These are phyloP conservation scores for Diorhabda carinulata DNA, from an alignment of 1,140 invertebrate genomes.

Conservation along the genomic window DNA sequence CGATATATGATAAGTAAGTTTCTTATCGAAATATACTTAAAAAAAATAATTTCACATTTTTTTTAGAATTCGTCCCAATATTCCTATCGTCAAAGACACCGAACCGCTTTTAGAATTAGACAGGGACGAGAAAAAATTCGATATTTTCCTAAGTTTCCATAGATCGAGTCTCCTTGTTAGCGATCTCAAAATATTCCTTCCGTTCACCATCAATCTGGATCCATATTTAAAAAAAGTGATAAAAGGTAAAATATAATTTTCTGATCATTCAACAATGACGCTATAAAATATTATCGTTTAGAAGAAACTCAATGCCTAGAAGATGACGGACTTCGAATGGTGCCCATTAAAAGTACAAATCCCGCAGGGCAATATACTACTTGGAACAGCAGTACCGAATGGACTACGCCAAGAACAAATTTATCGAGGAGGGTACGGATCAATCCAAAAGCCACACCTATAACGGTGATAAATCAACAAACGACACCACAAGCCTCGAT, in stretches of 20 bases:
- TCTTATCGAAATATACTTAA: not conserved
- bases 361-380: conserved; percentile 6
- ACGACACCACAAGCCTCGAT: conserved; percentile 8
- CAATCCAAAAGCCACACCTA: conserved; percentile 8
- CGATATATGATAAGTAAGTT: conserved; percentile 87
- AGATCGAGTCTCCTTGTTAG: conserved; percentile 73
- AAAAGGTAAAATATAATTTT: conserved; percentile 61
- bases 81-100: conserved; percentile 80
- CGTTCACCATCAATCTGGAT: conserved; percentile 95
- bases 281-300: conserved; percentile 29
- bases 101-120: conserved; percentile 88
- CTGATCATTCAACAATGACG: too few relatives aligned
- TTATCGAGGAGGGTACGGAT: conserved; percentile 14
- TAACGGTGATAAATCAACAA: not conserved
- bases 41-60: not conserved
- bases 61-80: conserved; percentile 70
- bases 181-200: conserved; percentile 91
- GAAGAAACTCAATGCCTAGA: conserved; percentile 67
- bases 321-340: conserved; percentile 52
- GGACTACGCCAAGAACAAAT: conserved; percentile 15
- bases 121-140: conserved; percentile 89
- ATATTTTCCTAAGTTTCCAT: conserved; percentile 87
- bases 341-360: conserved; percentile 16
- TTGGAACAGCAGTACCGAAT: conserved; percentile 6
- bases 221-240: conserved; percentile 94